These are phyloP conservation scores for Dolomedes plantarius DNA, from an alignment of 2,888 invertebrate species.

Conservation along the genomic window DNA sequence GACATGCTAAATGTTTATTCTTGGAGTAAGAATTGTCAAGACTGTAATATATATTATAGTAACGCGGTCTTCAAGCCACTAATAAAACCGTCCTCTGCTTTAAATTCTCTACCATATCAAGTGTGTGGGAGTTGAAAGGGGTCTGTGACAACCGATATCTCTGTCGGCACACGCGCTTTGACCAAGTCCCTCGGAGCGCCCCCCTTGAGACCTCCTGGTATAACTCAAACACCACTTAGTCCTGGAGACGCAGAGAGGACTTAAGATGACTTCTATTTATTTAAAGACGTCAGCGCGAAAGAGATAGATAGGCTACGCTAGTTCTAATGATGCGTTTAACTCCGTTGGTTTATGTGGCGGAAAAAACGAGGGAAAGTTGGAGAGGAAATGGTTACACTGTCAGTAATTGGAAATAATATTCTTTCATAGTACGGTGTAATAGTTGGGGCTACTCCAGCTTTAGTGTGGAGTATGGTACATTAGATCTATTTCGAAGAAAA, in stretches of 20 bases:
- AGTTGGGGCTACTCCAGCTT: no score
- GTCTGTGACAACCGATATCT: slow-evolving; percentile 44
- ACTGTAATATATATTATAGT: no score
- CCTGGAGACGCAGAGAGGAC: not conserved
- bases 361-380: not conserved
- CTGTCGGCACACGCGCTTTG: slow-evolving; percentile 44
- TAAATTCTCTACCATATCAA: not conserved
- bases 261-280: slow-evolving; percentile 26
- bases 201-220: slow-evolving; percentile 48
- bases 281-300: slow-evolving; percentile 12
- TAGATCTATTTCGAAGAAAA: no score
- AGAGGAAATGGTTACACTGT: no score
- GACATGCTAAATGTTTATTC: no score
- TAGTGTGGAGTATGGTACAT: no score
- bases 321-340: not conserved
- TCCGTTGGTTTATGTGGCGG: not conserved
- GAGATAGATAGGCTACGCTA: not conserved
- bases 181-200: slow-evolving; percentile 26
- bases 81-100: slow-evolving; percentile 16
- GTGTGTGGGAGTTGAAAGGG: slow-evolving; percentile 13
- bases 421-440: no score
- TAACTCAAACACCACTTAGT: slow-evolving; percentile 59
- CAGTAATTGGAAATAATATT: no score
- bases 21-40: no score
- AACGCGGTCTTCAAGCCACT: not conserved